Percentiles rank a stretch among this genome's conserved stretches.
Evolutionary conservation across 2,888 invertebrate genomes (phyloP).

Genomic region (Eulithis prunata): DNA sequence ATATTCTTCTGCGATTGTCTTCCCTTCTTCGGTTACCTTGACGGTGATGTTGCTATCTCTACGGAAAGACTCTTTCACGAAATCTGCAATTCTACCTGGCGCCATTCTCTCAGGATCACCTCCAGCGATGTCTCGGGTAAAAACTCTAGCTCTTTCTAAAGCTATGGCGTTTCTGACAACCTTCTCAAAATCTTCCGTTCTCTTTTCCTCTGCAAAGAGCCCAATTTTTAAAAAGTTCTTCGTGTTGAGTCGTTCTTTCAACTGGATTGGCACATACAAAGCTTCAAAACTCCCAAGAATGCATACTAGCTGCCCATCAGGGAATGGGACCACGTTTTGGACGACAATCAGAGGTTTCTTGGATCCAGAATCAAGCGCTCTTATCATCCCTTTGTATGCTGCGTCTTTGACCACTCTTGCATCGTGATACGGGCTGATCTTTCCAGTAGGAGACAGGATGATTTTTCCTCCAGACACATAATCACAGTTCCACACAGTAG

Average conservation of each 20-base stretch:
- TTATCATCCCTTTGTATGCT: constrained; percentile 89
- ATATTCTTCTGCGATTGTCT: constrained; percentile 87
- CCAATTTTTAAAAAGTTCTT: constrained; percentile 86
- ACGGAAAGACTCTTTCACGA: constrained; percentile 87
- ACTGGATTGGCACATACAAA: constrained; percentile 92
- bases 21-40: constrained; percentile 85
- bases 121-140: constrained; percentile 84
- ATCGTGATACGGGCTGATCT: constrained; percentile 86
- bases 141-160: constrained; percentile 87
- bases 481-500: constrained; percentile 85
- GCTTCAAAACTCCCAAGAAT: constrained; percentile 94
- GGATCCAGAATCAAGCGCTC: constrained; percentile 94
- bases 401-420: constrained; percentile 85
- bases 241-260: constrained; percentile 86
- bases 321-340: constrained; percentile 87
- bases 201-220: constrained; percentile 84
- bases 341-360: constrained; percentile 91
- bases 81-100: constrained; percentile 90
- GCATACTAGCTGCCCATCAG: constrained; percentile 90
- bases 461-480: constrained; percentile 87
- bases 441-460: constrained; percentile 90
- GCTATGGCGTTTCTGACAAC: constrained; percentile 85
- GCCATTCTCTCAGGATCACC: constrained; percentile 96
- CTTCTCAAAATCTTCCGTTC: constrained; percentile 79
- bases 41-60: constrained; percentile 85